Conservation (phyloP, 2,888 invertebrate species). For the Tenthredo scrophulariae region DNA sequence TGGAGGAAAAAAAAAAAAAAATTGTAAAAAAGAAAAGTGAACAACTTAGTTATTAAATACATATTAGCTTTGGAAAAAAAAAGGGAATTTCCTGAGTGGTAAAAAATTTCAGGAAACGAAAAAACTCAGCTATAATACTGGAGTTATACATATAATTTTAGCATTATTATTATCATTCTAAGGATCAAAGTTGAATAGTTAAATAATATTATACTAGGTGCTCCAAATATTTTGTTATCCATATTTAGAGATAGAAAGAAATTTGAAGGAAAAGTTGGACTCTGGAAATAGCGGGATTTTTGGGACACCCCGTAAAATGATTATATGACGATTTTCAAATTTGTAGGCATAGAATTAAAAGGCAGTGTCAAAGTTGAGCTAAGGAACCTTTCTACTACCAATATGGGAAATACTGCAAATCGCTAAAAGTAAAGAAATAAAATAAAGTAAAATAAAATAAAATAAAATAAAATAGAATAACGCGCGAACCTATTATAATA, state of each 20-base stretch:
- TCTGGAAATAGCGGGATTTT: slow-evolving; percentile 25
- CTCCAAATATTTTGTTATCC: slow-evolving; percentile 38
- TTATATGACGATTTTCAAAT: slow-evolving; percentile 30
- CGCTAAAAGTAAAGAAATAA: not conserved
- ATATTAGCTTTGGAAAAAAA: not conserved
- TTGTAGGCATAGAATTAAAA: slow-evolving; percentile 12
- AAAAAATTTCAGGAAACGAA: not conserved
- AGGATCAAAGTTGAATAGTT: slow-evolving; percentile 21
- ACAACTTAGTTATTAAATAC: slow-evolving; percentile 17
- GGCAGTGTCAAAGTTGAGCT: slow-evolving; percentile 44
- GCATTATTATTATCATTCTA: not conserved
- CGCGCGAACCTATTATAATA: slow-evolving; percentile 17
- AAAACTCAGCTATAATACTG: not conserved
- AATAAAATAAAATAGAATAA: not conserved
- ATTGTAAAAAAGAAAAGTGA: slow-evolving; percentile 48
- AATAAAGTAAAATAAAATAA: not conserved
- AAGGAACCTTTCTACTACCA: slow-evolving; percentile 39
- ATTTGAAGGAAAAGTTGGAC: not conserved
- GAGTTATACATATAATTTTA: slow-evolving; percentile 18
- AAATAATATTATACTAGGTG: slow-evolving; percentile 50
- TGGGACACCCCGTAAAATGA: slow-evolving; percentile 46
- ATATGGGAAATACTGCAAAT: not conserved
- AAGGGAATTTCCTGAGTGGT: not conserved
- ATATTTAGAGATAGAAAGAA: not conserved
- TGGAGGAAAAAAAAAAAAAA: slow-evolving; percentile 49